Percentiles rank a stretch among this genome's conserved stretches.
These are phyloP conservation scores for Neosalanx taihuensis DNA, from an alignment of 2,797 vertebrate genomes.

Conservation along the genomic window DNA sequence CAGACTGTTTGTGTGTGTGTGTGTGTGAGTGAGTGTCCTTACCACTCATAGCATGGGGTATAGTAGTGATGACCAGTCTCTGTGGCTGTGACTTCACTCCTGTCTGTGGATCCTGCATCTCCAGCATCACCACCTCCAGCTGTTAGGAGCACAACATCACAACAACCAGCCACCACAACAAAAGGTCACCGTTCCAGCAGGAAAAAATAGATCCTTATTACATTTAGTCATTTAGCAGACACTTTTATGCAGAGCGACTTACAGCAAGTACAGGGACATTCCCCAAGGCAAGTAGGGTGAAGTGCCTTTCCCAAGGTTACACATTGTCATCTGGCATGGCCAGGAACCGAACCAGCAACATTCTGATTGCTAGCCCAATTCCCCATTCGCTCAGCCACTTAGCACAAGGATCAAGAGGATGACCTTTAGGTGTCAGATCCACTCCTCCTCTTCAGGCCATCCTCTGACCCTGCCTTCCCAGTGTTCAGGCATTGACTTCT, in stretches of 20 bases:
- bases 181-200: conserved; percentile 28
- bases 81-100: conserved; percentile 88
- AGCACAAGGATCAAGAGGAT: too few relatives aligned
- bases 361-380: too few relatives aligned
- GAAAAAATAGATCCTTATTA: background rate
- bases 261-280: too few relatives aligned
- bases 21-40: conserved; percentile 32
- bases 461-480: background rate
- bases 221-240: too few relatives aligned
- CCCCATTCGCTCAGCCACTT: too few relatives aligned
- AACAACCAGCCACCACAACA: conserved; percentile 18
- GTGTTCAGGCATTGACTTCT: background rate
- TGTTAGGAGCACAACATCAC: conserved; percentile 49
- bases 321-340: too few relatives aligned
- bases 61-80: conserved; percentile 81
- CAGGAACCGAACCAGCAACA: too few relatives aligned
- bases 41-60: conserved; percentile 93
- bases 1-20: conserved; percentile 2
- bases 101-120: conserved; percentile 89
- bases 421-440: background rate
- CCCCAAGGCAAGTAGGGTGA: too few relatives aligned
- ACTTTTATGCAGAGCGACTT: too few relatives aligned
- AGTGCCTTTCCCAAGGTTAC: too few relatives aligned
- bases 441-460: background rate
- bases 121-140: conserved; percentile 85